Conservation (phyloP, 2,888 invertebrate species). For the Parnassius mnemosyne region DNA sequence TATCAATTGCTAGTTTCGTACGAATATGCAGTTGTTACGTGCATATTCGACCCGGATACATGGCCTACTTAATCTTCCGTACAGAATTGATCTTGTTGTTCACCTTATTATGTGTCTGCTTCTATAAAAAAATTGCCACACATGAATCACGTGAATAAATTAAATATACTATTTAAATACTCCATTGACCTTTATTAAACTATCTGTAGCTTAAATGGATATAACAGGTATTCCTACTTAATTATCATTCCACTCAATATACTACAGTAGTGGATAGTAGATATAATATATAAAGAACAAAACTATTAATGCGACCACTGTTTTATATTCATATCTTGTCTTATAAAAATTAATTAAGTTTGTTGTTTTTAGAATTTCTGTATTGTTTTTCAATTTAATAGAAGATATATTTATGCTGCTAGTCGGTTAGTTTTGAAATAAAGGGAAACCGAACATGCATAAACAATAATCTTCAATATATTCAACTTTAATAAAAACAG, state of each 20-base stretch:
- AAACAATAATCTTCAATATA: no score
- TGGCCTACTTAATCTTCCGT: conserved; percentile 32
- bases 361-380: no score
- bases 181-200: conserved; percentile 19
- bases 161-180: conserved; percentile 11
- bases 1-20: conserved; percentile 40
- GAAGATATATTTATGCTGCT: no score
- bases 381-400: no score
- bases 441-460: no score
- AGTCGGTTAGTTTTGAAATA: no score
- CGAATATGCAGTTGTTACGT: conserved; percentile 43
- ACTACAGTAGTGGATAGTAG: conserved; percentile 4
- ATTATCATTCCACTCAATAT: conserved; percentile 15
- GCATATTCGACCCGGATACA: conserved; percentile 39
- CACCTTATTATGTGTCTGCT: conserved; percentile 10
- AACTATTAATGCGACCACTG: conserved; percentile 3
- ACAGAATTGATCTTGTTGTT: conserved; percentile 17
- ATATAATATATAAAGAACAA: conserved; percentile 11
- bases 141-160: conserved; percentile 5
- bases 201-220: not conserved
- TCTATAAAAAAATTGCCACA: conserved; percentile 2
- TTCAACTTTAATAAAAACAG: no score
- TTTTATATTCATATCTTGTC: no score
- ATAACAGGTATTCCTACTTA: conserved; percentile 20
- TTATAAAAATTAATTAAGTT: no score